A percentile compares a stretch with the other conserved stretches of the same genome.
These are phyloP conservation scores for Folsomia candida DNA, from an alignment of 2,888 invertebrate species.

Conservation along the genomic window DNA sequence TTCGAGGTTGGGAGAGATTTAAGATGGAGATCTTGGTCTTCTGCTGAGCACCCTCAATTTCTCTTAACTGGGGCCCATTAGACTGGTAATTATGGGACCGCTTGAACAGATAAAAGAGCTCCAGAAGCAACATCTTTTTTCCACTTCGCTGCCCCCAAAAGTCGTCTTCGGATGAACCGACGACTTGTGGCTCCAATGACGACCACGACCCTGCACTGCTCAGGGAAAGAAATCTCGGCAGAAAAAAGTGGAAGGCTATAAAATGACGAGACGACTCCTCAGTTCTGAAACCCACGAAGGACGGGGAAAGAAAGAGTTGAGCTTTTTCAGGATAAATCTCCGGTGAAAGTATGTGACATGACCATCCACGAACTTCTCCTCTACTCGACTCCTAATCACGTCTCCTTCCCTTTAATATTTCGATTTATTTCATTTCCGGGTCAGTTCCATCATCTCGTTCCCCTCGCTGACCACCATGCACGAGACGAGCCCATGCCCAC, in stretches of 20 bases:
- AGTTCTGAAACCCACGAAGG: too few species aligned
- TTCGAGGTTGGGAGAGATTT: neutral
- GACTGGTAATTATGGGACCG: constrained; percentile 37
- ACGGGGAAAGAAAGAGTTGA: too few species aligned
- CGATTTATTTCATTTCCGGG: constrained; percentile 31
- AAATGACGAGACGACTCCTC: too few species aligned
- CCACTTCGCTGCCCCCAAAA: constrained; percentile 33
- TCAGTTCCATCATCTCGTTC: constrained; percentile 26
- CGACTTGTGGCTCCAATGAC: neutral
- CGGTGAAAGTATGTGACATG: too few species aligned
- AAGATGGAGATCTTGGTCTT: too few species aligned
- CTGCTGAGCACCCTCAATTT: constrained; percentile 25
- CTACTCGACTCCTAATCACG: constrained; percentile 18
- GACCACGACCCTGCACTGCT: too few species aligned
- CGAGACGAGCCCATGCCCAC: neutral
- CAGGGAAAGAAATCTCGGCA: too few species aligned
- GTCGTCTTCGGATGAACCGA: constrained; percentile 9
- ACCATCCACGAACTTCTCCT: too few species aligned
- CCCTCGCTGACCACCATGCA: constrained; percentile 21
- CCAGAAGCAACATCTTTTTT: constrained; percentile 41
- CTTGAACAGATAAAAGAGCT: constrained; percentile 35
- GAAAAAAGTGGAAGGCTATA: too few species aligned
- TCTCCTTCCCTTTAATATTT: constrained; percentile 30
- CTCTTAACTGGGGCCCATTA: constrained; percentile 39
- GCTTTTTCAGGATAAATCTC: too few species aligned